Base-by-base conservation (phyloP, 2,888 invertebrate species). In the Parnassius glacialis region DNA sequence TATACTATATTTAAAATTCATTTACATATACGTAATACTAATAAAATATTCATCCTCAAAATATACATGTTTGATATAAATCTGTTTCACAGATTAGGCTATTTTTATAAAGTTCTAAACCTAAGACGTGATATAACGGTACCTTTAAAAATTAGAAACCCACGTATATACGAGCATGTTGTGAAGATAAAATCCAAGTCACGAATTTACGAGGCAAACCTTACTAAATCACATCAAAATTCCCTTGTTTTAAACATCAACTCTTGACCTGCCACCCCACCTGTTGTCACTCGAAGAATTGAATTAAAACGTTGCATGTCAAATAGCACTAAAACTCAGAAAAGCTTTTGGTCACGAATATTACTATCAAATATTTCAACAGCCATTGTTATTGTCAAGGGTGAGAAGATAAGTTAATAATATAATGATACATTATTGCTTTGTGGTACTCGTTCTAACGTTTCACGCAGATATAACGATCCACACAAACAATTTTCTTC, bases 391-490 rank as follows among this genome's bases (percentile, higher is more conserved):
- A 72, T 79, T 86, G 90, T 91, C 90, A 90, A 88, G 90, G 90
- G 89, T 91, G 90, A 90, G 90, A 87, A 89, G 90, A 83, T 88
- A 85, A 83, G 83, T 88, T 91, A 91, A 91, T 90, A 88, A 86
- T 90, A 84, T 91, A 90, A 91, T 91, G 88, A 90, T 79, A 83
- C 87, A 90, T 87, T 86, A 87, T 84, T 81, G 78, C 78, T 80
- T 80, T 79, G 80, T 78, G 78, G 73, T 75, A 80, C 75, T 78
- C 61, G 62, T 70, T 71, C 68, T 69, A 70, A 67, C 55, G 53
- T 59, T 68, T 47, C 68, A 53, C 67, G 11, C 20, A 43, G 53
- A 52, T n/a, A 16, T 12, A 65, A 51, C 44, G 45, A 58, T 45
- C 45, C 3, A 57, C 42, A 54, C 56, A 52, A 57, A 62, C 57